Percentiles rank a stretch among this genome's conserved stretches.
These are phyloP conservation scores for Pelochelys cantorii DNA, from an alignment of 2,797 vertebrate genomes.

Conservation along the genomic window DNA sequence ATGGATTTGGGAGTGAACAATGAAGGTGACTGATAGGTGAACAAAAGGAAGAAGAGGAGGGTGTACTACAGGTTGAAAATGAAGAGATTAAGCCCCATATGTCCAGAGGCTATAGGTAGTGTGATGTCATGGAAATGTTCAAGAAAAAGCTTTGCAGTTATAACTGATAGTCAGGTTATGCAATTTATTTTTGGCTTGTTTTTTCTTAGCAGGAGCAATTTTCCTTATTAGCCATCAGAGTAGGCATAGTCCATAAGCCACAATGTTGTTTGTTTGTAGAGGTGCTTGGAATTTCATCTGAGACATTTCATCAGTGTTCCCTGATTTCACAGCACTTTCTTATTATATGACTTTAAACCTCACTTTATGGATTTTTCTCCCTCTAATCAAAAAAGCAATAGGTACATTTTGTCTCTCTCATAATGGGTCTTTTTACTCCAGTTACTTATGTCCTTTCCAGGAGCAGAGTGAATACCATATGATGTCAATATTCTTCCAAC, in stretches of 20 bases:
- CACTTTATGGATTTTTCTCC: neutral
- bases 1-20: neutral
- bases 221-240: neutral
- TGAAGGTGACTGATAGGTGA: neutral
- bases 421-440: conserved; percentile 54
- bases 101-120: accelerated
- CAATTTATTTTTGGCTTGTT: accelerated
- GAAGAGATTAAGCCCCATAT: neutral
- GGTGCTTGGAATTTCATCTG: neutral
- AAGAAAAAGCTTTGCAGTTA: neutral
- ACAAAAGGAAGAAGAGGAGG: neutral
- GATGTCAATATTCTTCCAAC: conserved; percentile 78
- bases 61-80: too few species aligned
- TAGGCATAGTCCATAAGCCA: neutral
- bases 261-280: neutral
- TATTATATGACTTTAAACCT: conserved; percentile 28
- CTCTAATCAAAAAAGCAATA: conserved; percentile 59
- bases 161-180: neutral
- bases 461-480: conserved; percentile 73
- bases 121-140: neutral
- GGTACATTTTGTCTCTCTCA: conserved; percentile 55
- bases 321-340: neutral
- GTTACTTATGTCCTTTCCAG: conserved; percentile 72
- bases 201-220: neutral
- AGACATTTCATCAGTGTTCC: neutral